phyloP scores from a whole-genome alignment of 1,140 invertebrate species.

The Diprion similis region DNA sequence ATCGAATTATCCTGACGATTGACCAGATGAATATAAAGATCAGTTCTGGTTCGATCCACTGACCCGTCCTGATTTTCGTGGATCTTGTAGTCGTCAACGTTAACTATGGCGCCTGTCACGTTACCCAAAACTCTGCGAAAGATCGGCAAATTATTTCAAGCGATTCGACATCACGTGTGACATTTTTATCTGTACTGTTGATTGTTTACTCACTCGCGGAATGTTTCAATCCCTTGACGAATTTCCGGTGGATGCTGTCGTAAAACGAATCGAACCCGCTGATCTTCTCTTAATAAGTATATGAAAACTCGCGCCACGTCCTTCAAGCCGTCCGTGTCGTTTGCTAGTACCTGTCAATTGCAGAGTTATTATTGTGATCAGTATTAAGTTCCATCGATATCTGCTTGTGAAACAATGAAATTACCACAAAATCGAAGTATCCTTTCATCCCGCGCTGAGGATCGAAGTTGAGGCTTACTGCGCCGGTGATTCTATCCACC shows the following conservation, averaged over 20 bases:
- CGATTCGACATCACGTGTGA: constrained; percentile 2
- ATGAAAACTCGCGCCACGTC: constrained; percentile 87
- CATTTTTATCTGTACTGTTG: neutral
- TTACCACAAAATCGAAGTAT: constrained; percentile 90
- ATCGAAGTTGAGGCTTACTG: constrained; percentile 90
- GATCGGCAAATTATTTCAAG: constrained; percentile 26
- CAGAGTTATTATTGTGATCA: neutral
- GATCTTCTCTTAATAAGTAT: constrained; percentile 91
- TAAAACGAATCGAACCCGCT: constrained; percentile 91
- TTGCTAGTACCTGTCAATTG: constrained; percentile 73
- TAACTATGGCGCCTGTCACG: constrained; percentile 90
- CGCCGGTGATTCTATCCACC: constrained; percentile 80
- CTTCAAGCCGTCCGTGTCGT: constrained; percentile 81
- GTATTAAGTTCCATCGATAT: too few species aligned
- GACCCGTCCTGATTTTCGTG: constrained; percentile 92
- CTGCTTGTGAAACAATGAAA: neutral
- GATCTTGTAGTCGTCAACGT: constrained; percentile 91
- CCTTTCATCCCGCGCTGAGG: constrained; percentile 96
- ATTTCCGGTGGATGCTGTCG: constrained; percentile 87
- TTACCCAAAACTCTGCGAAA: constrained; percentile 74
- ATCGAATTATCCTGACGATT: constrained; percentile 90
- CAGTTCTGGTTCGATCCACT: constrained; percentile 93
- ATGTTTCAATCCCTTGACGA: constrained; percentile 77
- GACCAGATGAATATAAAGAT: constrained; percentile 92
- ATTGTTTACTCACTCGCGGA: constrained; percentile 74